These are phyloP conservation scores for Poecilia gillii DNA, from an alignment of 2,797 vertebrate species.

Conservation along the genomic window DNA sequence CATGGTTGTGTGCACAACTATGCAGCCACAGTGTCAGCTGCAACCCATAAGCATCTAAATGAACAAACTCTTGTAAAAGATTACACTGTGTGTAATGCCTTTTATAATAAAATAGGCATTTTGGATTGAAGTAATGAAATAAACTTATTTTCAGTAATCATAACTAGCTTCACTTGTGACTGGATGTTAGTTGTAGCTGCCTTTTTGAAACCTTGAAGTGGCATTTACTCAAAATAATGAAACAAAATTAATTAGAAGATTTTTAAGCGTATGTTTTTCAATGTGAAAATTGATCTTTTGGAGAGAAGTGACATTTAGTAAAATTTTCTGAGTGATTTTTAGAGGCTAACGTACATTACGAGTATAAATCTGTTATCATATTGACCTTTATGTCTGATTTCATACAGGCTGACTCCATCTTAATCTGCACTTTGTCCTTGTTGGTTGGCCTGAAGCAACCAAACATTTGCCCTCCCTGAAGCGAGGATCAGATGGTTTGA, in stretches of 20 bases:
- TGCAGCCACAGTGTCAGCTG: not conserved
- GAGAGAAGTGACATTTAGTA: not conserved
- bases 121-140: not conserved
- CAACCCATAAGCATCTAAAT: not conserved
- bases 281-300: not conserved
- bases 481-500: conserved; percentile 34
- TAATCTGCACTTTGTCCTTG: conserved; percentile 72
- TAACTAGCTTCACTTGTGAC: not conserved
- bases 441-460: conserved; percentile 40
- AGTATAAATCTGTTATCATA: conserved; percentile 25
- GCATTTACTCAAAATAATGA: not conserved
- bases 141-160: not conserved
- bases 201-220: not conserved
- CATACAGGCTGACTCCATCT: conserved; percentile 29
- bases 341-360: not conserved
- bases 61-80: not conserved
- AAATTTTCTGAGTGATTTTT: not conserved
- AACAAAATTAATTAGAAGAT: not conserved
- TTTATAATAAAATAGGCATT: not conserved
- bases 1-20: not conserved
- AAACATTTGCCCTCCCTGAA: conserved; percentile 60
- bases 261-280: not conserved
- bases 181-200: not conserved
- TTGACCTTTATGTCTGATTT: conserved; percentile 49
- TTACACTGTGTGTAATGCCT: not conserved